Base-by-base conservation (phyloP, 2,888 invertebrate species). In the Stenurella melanura region DNA sequence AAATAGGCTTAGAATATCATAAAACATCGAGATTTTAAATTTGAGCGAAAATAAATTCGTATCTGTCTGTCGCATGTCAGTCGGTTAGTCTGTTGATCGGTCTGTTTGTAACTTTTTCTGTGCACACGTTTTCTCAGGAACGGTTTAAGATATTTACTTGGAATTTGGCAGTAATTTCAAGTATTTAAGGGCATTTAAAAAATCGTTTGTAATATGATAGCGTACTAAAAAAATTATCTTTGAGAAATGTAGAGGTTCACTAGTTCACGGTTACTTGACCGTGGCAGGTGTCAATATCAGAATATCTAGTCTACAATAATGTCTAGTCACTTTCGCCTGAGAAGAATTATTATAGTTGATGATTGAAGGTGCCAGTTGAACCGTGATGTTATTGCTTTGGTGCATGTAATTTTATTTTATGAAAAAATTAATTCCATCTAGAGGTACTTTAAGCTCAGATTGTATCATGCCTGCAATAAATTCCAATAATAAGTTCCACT, bases 351-450 rank as follows among this genome's bases (percentile, higher is more conserved):
- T 26, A 4, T 42, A 42, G 42, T 42, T 15, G 42, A 42, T n/a
- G 50, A 50, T n/a, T 50, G 50, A 50, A 50, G 15, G n/a, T 50
- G n/a, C 50, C 15, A 50, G n/a, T 50, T 50, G 50, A 50, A 50
- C 50, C 50, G 50, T 50, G 50, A 50, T 50, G 50, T 50, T 50
- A 50, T 12, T 50, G 15, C 50, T n/a, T 50, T n/a, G n/a, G n/a
- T 50, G 50, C n/a, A 50, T 50, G 50, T 15, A 50, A 50, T n/a
- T 50, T n/a, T n/a, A 50, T 50, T 50, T 50, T 7, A n/a, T 50
- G 15, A 50, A 50, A 50, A 50, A 50, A 50, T 50, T 50, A 50
- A 50, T 50, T 50, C 50, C n/a, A 50, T 50, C 50, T 50, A 50
- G n/a, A 50, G 2, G 50, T 50, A 15, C 42, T 42, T 42, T 42